Conservation (phyloP, 2,888 invertebrate species). For the Megaustenia siamemsis region DNA sequence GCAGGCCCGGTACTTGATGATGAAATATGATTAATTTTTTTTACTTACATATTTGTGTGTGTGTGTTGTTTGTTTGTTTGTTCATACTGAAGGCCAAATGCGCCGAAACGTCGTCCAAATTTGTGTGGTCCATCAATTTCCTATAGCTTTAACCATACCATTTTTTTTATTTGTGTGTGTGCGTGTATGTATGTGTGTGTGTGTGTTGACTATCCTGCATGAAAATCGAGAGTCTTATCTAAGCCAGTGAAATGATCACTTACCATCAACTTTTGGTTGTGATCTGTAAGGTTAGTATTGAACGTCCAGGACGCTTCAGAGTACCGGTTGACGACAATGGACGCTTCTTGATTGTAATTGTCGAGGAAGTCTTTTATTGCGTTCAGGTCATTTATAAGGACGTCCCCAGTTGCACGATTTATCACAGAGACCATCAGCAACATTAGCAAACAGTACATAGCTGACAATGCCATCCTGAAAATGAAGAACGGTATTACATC, state of each 20-base stretch:
- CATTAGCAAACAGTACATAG: background rate
- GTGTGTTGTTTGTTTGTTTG: too few relatives aligned
- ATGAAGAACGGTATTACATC: too few relatives aligned
- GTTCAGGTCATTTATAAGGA: constrained; percentile 26
- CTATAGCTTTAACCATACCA: too few relatives aligned
- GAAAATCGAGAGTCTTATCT: background rate
- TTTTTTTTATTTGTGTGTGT: too few relatives aligned
- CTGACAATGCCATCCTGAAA: background rate
- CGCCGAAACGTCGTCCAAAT: too few relatives aligned
- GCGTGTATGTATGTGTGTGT: too few relatives aligned
- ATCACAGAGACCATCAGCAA: background rate
- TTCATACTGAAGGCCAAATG: too few relatives aligned
- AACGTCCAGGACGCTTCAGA: constrained; percentile 42
- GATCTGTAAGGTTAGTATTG: constrained; percentile 50
- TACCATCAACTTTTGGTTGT: constrained; percentile 45
- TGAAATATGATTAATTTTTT: too few relatives aligned
- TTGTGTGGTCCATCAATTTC: too few relatives aligned
- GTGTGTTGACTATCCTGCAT: too few relatives aligned
- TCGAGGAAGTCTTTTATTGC: constrained; percentile 38
- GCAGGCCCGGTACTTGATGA: too few relatives aligned
- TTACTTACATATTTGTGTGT: too few relatives aligned
- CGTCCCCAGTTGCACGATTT: background rate
- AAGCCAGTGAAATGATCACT: background rate
- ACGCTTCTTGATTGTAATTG: constrained; percentile 22
- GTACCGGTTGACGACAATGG: background rate